Conservation (phyloP, 2,797 vertebrate genomes). For the Sebastes itinus region DNA sequence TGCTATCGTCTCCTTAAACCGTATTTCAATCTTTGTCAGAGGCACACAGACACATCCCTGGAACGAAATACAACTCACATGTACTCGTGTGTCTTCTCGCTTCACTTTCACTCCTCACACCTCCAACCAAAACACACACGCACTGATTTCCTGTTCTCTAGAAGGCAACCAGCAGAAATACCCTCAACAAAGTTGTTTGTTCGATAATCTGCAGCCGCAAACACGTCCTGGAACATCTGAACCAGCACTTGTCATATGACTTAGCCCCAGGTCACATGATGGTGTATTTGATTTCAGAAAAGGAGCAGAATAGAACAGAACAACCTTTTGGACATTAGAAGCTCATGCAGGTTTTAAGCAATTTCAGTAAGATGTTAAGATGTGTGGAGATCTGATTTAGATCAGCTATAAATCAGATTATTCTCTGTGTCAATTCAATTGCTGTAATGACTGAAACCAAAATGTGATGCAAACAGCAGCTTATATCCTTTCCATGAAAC, state of each 20-base stretch:
- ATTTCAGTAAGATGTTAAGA: background rate
- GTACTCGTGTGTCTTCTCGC: constrained; percentile 8
- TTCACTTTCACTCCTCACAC: constrained; percentile 23
- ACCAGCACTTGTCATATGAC: constrained; percentile 41
- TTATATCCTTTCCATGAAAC: background rate
- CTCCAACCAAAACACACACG: constrained; percentile 3
- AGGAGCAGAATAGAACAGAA: constrained; percentile 33
- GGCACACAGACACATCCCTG: background rate
- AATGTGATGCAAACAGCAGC: background rate
- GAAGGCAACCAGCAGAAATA: background rate
- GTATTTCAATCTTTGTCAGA: background rate
- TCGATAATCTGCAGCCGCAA: constrained; percentile 4
- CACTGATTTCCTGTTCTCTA: background rate
- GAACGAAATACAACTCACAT: constrained; percentile 12
- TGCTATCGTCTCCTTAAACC: background rate
- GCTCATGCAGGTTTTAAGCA: background rate
- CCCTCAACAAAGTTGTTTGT: background rate
- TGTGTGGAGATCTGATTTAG: background rate
- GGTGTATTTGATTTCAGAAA: constrained; percentile 21
- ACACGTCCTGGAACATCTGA: constrained; percentile 28
- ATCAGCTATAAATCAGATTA: background rate
- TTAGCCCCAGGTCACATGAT: constrained; percentile 26
- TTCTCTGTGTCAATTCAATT: background rate
- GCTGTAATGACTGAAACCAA: background rate
- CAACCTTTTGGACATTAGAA: constrained; percentile 26